A percentile compares a stretch with the other conserved stretches of the same genome.
phyloP scores from a whole-genome alignment of 2,888 invertebrate species.

The Scaptomyza caliginosa region DNA sequence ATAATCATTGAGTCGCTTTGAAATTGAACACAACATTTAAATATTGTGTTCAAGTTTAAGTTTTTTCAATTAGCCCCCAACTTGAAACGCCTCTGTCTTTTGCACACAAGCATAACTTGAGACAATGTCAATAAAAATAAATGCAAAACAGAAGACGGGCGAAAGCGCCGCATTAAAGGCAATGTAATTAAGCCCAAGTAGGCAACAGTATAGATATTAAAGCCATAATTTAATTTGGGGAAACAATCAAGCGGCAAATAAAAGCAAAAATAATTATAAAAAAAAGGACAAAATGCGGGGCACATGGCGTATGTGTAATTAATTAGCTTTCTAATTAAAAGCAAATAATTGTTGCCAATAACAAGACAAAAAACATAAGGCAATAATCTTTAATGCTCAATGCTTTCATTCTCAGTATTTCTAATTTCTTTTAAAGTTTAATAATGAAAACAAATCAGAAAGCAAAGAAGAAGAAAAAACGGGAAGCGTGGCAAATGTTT shows the following conservation, averaged over 20 bases:
- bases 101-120: background rate
- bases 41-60: too few relatives aligned
- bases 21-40: background rate
- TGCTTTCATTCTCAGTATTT: background rate
- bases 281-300: conserved; percentile 3
- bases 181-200: conserved; percentile 12
- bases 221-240: conserved; percentile 64
- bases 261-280: background rate
- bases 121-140: background rate
- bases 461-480: conserved; percentile 5
- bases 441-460: background rate
- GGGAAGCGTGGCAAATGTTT: conserved; percentile 38
- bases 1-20: too few relatives aligned
- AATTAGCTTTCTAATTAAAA: conserved; percentile 54
- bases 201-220: conserved; percentile 42
- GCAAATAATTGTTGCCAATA: conserved; percentile 39
- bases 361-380: conserved; percentile 22
- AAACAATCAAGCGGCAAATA: conserved; percentile 14
- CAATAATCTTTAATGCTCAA: conserved; percentile 25
- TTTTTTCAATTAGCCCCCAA: background rate
- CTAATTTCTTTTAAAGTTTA: conserved; percentile 1
- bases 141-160: background rate
- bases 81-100: conserved; percentile 24
- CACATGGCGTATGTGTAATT: conserved; percentile 47
- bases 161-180: background rate